These are phyloP conservation scores for Drosophila meridionalis DNA, from an alignment of 2,888 invertebrate species.

Conservation along the genomic window DNA sequence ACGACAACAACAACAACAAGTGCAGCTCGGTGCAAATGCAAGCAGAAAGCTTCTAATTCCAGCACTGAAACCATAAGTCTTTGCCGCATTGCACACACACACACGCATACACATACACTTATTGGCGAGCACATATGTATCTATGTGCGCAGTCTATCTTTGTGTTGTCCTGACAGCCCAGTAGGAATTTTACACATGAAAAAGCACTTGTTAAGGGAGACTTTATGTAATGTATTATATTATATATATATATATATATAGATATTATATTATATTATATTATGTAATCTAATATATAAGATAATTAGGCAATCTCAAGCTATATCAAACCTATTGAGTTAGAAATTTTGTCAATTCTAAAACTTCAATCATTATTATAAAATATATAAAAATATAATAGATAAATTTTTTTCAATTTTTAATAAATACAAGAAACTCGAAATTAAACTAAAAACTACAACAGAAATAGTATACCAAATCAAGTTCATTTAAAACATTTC, in stretches of 20 bases:
- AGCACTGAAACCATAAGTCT: conserved; percentile 81
- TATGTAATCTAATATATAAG: too few species aligned
- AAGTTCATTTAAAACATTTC: neutral
- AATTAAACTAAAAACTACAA: too few species aligned
- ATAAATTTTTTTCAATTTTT: too few species aligned
- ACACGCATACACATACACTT: conserved; percentile 20
- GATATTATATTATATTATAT: too few species aligned
- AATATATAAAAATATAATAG: too few species aligned
- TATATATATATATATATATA: too few species aligned
- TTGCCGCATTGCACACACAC: conserved; percentile 73
- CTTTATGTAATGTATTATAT: neutral
- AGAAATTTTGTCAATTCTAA: too few species aligned
- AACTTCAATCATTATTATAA: too few species aligned
- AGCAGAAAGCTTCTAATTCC: conserved; percentile 81
- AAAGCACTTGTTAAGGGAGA: neutral
- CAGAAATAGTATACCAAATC: too few species aligned
- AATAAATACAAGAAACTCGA: too few species aligned
- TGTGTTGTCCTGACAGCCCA: conserved; percentile 29
- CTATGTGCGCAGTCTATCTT: conserved; percentile 20
- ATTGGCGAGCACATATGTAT: conserved; percentile 1
- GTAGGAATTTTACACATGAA: conserved; percentile 33
- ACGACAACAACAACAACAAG: conserved; percentile 61
- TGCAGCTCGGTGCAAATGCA: conserved; percentile 75
- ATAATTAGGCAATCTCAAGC: neutral
- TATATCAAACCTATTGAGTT: too few species aligned